Percentiles rank a stretch among this genome's conserved stretches.
Evolutionary conservation across 2,113 vertebrate species (phyloP).

Genomic region (Plotosus lineatus): DNA sequence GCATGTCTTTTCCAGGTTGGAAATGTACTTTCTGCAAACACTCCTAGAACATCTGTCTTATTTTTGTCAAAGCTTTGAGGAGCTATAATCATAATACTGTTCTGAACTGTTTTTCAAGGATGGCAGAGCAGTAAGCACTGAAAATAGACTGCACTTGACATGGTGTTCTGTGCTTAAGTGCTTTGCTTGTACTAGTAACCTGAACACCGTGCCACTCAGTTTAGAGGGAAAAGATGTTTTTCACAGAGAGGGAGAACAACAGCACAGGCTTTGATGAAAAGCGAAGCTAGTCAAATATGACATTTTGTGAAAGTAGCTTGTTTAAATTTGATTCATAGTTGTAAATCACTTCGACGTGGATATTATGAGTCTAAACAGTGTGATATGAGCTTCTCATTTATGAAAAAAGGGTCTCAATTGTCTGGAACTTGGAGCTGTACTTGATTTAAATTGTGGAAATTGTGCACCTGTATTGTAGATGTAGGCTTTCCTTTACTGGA

Average conservation of each 20-base stretch:
- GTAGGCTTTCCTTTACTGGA: not conserved
- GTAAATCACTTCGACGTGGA: not conserved
- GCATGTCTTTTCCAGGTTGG: conserved; percentile 45
- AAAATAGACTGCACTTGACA: conserved; percentile 62
- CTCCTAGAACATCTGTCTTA: conserved; percentile 53
- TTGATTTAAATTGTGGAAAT: not conserved
- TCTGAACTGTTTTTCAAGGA: conserved; percentile 47
- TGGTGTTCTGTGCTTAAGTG: conserved; percentile 53
- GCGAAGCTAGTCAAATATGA: not conserved
- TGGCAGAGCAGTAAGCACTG: conserved; percentile 45
- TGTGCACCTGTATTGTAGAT: not conserved
- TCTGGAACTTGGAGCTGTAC: not conserved
- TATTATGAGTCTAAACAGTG: not conserved
- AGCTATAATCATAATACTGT: conserved; percentile 46
- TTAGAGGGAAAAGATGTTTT: conserved; percentile 36
- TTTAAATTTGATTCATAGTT: not conserved
- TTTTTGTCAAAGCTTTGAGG: conserved; percentile 54
- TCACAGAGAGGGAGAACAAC: conserved; percentile 8
- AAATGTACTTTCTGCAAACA: conserved; percentile 30
- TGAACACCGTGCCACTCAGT: conserved; percentile 9
- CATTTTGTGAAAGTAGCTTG: conserved; percentile 17
- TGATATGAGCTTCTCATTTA: conserved; percentile 13
- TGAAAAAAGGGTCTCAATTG: not conserved
- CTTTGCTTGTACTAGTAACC: conserved; percentile 36
- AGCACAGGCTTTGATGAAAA: not conserved